Evolutionary conservation across 2,888 invertebrate genomes (phyloP), one percentile per base, ranked within the genome.

Genomic region (Drosophila leonis): DNA sequence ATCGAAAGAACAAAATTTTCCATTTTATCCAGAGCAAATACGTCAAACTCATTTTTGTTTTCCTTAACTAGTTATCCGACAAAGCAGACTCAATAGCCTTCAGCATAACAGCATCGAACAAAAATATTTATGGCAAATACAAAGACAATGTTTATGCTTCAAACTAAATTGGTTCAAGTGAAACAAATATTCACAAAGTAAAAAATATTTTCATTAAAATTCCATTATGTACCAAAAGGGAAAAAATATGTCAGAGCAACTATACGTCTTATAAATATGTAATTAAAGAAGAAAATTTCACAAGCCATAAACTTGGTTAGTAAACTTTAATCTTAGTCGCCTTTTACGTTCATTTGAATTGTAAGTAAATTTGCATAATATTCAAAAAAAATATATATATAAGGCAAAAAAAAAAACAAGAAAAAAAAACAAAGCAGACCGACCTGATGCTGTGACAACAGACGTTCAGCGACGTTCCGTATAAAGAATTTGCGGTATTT

Each of bases 401-500:
- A 20, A 46, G 18, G 12, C 27, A 39, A 61, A 62, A 42, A 18
- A 41, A 5, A 41, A 31, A 44, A 13, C 18, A 46, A 20, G 41
- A n/a, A 65, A 18, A 27, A 18, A 27, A 27, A 27, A 63, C 13
- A 35, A 67, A 66, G 48, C 29, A 68, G 33, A 51, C 66, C 52
- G 75, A 75, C 63, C 79, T 57, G 76, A 67, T 66, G 70, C 68
- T 71, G 71, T 56, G 76, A 57, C 69, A 70, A 55, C 70, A 71
- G 68, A 65, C 52, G 48, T 49, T 65, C 62, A 65, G 61, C 70
- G 75, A 59, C 55, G 74, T 77, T 73, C 82, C 78, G 73, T 76
- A 79, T 65, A 81, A 90, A 91, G 80, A 84, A 91, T 90, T 89
- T 82, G 68, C 80, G 90, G 90, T 85, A 91, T 91, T 92, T 91